Percentiles rank a stretch among this genome's conserved stretches.
These are phyloP conservation scores for Atherinosoma microstoma DNA, from an alignment of 2,797 vertebrate species.

Conservation along the genomic window DNA sequence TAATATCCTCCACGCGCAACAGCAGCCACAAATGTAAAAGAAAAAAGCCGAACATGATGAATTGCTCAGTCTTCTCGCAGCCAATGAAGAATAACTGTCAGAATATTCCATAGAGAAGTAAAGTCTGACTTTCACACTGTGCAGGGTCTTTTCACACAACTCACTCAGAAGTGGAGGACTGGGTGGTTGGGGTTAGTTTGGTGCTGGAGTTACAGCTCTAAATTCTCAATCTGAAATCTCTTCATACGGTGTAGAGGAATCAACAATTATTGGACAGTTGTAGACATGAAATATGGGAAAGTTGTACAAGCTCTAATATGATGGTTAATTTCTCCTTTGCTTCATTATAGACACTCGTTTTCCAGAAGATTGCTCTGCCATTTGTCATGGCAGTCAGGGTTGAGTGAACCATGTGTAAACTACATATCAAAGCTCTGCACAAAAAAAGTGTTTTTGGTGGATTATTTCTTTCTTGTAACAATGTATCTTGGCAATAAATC, in stretches of 20 bases:
- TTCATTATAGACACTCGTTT: too few species aligned
- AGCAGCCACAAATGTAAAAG: conserved; percentile 55
- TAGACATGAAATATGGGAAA: not conserved
- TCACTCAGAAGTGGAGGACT: conserved; percentile 2
- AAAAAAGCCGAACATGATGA: conserved; percentile 45
- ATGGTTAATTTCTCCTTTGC: too few species aligned
- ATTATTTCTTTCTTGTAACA: too few species aligned
- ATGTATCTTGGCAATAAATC: too few species aligned
- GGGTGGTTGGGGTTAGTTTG: not conserved
- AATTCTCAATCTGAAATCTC: conserved; percentile 11
- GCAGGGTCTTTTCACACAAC: conserved; percentile 16
- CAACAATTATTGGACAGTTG: conserved; percentile 7
- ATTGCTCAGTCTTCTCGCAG: conserved; percentile 43
- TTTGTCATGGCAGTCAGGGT: too few species aligned
- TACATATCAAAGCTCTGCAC: too few species aligned
- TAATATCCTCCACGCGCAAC: conserved; percentile 48
- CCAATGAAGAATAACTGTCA: conserved; percentile 45
- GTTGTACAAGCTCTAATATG: not conserved
- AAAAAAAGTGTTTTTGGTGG: too few species aligned
- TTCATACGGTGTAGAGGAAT: not conserved
- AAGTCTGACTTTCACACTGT: conserved; percentile 28
- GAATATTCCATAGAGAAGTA: conserved; percentile 28
- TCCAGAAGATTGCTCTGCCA: too few species aligned
- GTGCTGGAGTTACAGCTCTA: not conserved
- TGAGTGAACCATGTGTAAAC: too few species aligned